Conservation (phyloP, 53 echinoderm and acorn worm genomes). For the Luidia sarsii region DNA sequence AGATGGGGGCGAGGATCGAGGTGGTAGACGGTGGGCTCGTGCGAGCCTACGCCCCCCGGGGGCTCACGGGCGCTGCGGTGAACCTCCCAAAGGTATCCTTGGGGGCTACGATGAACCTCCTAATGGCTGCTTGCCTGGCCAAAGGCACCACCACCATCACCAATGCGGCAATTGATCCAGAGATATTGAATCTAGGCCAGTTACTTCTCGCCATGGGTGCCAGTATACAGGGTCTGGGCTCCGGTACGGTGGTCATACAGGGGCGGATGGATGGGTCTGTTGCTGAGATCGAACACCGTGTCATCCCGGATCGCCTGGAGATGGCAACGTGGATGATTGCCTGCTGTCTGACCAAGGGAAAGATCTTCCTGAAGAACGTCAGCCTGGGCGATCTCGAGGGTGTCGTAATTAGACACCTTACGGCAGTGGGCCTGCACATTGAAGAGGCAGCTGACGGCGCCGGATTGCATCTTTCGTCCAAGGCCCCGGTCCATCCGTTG, state of each 20-base stretch:
- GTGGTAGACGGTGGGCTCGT: background rate
- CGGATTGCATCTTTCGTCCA: background rate
- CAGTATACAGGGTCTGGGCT: slow-evolving; percentile 1
- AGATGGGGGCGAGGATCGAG: background rate
- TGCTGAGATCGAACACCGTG: background rate
- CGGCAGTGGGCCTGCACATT: background rate
- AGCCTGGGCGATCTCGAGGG: background rate
- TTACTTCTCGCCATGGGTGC: slow-evolving; percentile 16
- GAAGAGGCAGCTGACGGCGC: background rate
- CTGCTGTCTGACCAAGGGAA: background rate
- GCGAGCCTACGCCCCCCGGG: background rate
- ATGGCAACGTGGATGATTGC: slow-evolving; percentile 30
- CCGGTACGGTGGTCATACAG: background rate
- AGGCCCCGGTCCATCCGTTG: background rate
- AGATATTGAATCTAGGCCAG: slow-evolving; percentile 17
- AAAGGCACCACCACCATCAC: background rate
- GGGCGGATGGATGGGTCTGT: background rate
- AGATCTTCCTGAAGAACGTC: background rate
- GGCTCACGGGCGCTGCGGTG: slow-evolving; percentile 4
- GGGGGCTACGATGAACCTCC: slow-evolving; percentile 25
- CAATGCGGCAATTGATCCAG: slow-evolving; percentile 36
- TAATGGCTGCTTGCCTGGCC: slow-evolving; percentile 42
- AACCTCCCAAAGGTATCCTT: slow-evolving; percentile 9
- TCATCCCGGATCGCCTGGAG: slow-evolving; percentile 38
- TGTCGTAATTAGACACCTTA: background rate